These are phyloP conservation scores for Gasterosteus nipponicus DNA, from an alignment of 2,113 vertebrate genomes.

Conservation along the genomic window DNA sequence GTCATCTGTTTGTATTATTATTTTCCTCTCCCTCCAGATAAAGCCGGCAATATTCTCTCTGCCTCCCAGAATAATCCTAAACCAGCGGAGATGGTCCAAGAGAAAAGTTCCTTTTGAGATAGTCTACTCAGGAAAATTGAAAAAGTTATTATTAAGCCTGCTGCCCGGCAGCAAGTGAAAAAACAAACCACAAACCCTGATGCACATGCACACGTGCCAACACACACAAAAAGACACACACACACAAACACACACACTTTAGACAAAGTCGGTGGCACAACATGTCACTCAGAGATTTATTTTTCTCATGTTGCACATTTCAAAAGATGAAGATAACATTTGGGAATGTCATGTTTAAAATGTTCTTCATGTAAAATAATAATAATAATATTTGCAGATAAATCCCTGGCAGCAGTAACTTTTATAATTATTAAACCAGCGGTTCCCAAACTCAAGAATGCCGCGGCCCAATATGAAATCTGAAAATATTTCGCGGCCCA, in stretches of 20 bases:
- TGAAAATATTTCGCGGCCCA: no score
- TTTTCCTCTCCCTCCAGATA: conserved; percentile 37
- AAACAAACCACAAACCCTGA: not conserved
- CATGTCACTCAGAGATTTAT: not conserved
- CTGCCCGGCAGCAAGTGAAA: conserved; percentile 23
- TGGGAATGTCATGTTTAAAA: conserved; percentile 4
- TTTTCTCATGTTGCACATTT: conserved; percentile 17
- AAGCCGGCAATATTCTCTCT: conserved; percentile 47
- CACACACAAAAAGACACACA: not conserved
- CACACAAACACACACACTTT: conserved; percentile 18
- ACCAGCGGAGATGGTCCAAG: conserved; percentile 61
- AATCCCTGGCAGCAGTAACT: no score
- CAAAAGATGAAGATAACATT: not conserved
- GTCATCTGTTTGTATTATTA: conserved; percentile 56
- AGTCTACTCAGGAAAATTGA: conserved; percentile 67
- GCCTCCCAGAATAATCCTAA: conserved; percentile 63
- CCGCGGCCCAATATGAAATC: no score
- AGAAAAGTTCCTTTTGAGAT: conserved; percentile 68
- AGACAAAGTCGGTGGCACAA: conserved; percentile 7
- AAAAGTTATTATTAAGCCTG: conserved; percentile 70
- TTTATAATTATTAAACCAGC: no score
- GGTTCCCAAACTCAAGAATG: no score
- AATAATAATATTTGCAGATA: no score
- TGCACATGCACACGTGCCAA: not conserved
- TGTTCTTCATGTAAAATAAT: not conserved